These are phyloP conservation scores for Drosophila pseudoobscura DNA, from an alignment of 1,140 invertebrate species.

Conservation along the genomic window DNA sequence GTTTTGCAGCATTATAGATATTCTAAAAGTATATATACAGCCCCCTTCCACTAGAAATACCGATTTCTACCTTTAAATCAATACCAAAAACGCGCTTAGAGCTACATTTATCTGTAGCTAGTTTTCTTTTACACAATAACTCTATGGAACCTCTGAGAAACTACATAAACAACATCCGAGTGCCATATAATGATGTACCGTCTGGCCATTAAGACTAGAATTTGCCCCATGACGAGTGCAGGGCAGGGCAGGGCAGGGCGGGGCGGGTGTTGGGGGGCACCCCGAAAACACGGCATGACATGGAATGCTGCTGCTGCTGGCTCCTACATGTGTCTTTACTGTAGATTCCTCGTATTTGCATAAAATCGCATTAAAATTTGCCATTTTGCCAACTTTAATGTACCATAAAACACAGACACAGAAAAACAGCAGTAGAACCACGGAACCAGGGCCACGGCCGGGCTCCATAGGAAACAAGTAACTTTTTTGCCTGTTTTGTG, in stretches of 20 bases:
- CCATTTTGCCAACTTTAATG: constrained; percentile 79
- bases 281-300: no score
- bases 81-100: no score
- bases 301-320: no score
- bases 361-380: constrained; percentile 80
- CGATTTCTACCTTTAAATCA: no score
- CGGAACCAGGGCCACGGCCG: constrained; percentile 14
- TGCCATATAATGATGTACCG: constrained; percentile 27
- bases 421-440: constrained; percentile 11
- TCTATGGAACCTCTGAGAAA: neutral
- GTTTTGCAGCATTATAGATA: no score
- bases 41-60: no score
- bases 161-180: constrained; percentile 26
- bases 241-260: constrained; percentile 1
- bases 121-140: no score
- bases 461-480: constrained; percentile 55
- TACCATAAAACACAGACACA: constrained; percentile 67
- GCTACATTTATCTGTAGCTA: no score
- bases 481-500: constrained; percentile 44
- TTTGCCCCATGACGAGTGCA: constrained; percentile 6
- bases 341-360: constrained; percentile 50
- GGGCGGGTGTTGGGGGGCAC: neutral
- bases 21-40: neutral
- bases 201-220: constrained; percentile 21
- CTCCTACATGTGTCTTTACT: constrained; percentile 27